These are phyloP conservation scores for Eristalis tenax DNA, from an alignment of 2,888 invertebrate species.

Conservation along the genomic window DNA sequence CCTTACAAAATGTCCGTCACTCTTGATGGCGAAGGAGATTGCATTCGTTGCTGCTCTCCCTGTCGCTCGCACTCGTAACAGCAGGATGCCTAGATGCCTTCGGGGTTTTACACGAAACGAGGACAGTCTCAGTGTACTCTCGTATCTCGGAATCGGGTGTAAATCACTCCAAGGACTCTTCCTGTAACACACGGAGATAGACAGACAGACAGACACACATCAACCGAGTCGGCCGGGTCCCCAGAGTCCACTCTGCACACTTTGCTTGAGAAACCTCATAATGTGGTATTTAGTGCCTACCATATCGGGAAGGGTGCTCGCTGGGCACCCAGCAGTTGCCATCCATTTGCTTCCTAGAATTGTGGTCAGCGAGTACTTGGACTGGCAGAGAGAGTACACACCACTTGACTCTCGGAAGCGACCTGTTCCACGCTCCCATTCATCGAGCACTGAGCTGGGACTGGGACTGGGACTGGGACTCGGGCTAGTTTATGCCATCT, in stretches of 20 bases:
- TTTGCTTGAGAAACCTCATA: constrained; percentile 68
- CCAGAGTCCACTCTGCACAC: constrained; percentile 30
- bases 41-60: constrained; percentile 6
- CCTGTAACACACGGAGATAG: constrained; percentile 13
- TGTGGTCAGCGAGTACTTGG: constrained; percentile 56
- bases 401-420: constrained; percentile 15
- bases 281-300: constrained; percentile 72
- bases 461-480: neutral
- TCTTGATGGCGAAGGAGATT: constrained; percentile 26
- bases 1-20: constrained; percentile 67
- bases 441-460: constrained; percentile 20
- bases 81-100: constrained; percentile 62
- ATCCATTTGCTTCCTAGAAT: constrained; percentile 53
- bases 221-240: neutral
- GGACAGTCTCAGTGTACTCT: constrained; percentile 36
- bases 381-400: constrained; percentile 6
- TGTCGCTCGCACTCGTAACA: constrained; percentile 23
- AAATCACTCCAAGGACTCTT: constrained; percentile 56
- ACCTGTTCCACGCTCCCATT: neutral
- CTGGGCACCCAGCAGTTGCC: constrained; percentile 37
- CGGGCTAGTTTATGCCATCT: constrained; percentile 13
- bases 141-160: constrained; percentile 41
- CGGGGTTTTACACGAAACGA: constrained; percentile 59
- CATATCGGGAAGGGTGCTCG: constrained; percentile 57
- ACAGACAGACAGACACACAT: constrained; percentile 11